These are phyloP conservation scores for Panthera tigris DNA, from an alignment of 2,113 vertebrate genomes.

Conservation along the genomic window DNA sequence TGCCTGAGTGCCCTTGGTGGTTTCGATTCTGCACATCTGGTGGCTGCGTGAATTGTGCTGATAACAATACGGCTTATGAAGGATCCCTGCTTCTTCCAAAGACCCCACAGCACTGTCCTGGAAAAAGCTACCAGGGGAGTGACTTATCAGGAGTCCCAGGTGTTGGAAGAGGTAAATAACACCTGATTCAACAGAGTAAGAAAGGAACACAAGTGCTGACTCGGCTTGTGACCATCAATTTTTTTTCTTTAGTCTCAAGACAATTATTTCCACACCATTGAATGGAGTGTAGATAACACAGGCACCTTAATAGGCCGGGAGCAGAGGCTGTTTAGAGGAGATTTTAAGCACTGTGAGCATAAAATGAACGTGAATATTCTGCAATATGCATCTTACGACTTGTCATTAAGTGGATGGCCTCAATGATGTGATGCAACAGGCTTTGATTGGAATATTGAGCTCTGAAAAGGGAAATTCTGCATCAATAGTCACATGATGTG, in stretches of 20 bases:
- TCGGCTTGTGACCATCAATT: conserved; percentile 70
- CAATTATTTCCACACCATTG: conserved; percentile 76
- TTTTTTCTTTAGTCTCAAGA: conserved; percentile 67
- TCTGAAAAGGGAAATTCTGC: conserved; percentile 60
- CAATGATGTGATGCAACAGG: conserved; percentile 56
- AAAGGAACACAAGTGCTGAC: conserved; percentile 69
- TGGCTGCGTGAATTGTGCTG: conserved; percentile 65
- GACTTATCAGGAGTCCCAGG: conserved; percentile 76
- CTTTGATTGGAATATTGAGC: conserved; percentile 64
- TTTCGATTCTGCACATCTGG: conserved; percentile 57
- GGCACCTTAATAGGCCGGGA: conserved; percentile 68
- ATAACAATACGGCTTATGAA: conserved; percentile 56
- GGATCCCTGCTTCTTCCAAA: conserved; percentile 33
- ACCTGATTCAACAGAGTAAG: conserved; percentile 65
- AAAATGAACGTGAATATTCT: conserved; percentile 71
- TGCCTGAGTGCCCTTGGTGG: conserved; percentile 25
- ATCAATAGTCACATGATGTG: background rate
- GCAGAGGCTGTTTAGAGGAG: conserved; percentile 72
- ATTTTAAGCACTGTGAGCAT: conserved; percentile 73
- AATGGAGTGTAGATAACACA: conserved; percentile 73
- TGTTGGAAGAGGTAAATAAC: conserved; percentile 66
- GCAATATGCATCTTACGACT: conserved; percentile 61
- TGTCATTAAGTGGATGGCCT: conserved; percentile 63
- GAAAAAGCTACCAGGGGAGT: conserved; percentile 61
- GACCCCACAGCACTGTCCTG: conserved; percentile 54